Base-by-base conservation (phyloP, 2,888 invertebrate genomes). In the Charanyca ferruginea region DNA sequence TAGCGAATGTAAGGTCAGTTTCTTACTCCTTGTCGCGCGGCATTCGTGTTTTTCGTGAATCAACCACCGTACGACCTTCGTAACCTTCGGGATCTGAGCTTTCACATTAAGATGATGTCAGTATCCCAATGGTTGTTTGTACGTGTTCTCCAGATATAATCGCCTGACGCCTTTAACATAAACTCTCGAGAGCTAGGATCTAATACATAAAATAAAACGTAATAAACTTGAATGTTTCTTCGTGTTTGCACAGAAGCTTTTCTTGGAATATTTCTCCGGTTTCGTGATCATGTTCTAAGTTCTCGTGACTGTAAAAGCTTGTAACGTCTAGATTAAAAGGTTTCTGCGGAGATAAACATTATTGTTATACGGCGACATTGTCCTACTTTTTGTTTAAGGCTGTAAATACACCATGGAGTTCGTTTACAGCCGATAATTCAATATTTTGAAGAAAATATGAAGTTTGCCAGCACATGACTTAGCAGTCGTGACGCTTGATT, bases 241-340 rank as follows among this genome's bases (percentile, higher is more conserved):
- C 58, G 71, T 70, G 55, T 75, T 70, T 76, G 55, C 51, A 52
- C 59, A 53, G 61, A 57, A 49, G 61, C 28, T 75, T 71, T 75
- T 75, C 76, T 59, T 62, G 22, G 71, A 66, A 76, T 63, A 70
- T 62, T 66, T 75, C 71, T 70, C 59, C 25, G 20, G 55, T 63
- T 75, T 75, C 75, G 75, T 75, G 76, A 75, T 76, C 76, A 66
- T 76, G 71, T 76, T 76, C 71, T 70, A 57, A 66, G 41, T 62
- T 47, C 48, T 76, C 75, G 75, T 75, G 75, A 75, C 76, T 76
- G 28, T 66, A 75, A 75, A 71, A 76, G 76, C 75, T 76, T 53
- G 76, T 63, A 63, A 45, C 45, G 76, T 63, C 76, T 66, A 71
- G 66, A 75, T 76, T 75, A 76, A 76, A 75, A 75, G 62, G 76